These are phyloP conservation scores for Seriola quinqueradiata DNA, from an alignment of 2,113 vertebrate species.

Conservation along the genomic window DNA sequence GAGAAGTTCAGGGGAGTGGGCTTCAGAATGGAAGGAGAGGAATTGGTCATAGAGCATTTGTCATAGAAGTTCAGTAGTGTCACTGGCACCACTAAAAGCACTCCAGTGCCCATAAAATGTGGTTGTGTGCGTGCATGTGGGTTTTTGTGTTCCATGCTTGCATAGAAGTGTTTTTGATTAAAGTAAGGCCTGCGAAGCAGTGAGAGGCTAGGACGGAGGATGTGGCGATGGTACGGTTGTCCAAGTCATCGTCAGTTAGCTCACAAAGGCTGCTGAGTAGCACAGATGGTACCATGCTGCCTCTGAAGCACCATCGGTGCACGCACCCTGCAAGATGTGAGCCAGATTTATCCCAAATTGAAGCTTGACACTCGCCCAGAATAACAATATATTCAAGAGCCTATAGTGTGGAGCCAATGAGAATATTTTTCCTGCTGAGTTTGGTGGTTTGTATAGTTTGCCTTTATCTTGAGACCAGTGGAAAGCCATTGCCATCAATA, in stretches of 20 bases:
- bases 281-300: slow-evolving; percentile 61
- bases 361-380: slow-evolving; percentile 11
- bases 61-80: slow-evolving; percentile 65
- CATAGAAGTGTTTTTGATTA: slow-evolving; percentile 60
- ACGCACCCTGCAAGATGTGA: slow-evolving; percentile 43
- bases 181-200: slow-evolving; percentile 40
- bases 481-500: slow-evolving; percentile 27
- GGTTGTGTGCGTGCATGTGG: slow-evolving; percentile 28
- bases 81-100: slow-evolving; percentile 49
- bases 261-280: slow-evolving; percentile 45
- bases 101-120: slow-evolving; percentile 15
- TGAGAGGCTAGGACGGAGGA: slow-evolving; percentile 41
- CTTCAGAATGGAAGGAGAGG: slow-evolving; percentile 27
- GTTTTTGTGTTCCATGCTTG: slow-evolving; percentile 18
- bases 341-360: slow-evolving; percentile 51
- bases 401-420: slow-evolving; percentile 2
- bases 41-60: slow-evolving; percentile 54
- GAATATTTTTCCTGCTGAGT: slow-evolving; percentile 19
- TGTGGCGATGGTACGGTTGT: slow-evolving; percentile 57
- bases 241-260: slow-evolving; percentile 56
- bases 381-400: slow-evolving; percentile 11
- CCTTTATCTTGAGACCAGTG: slow-evolving; percentile 26
- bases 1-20: slow-evolving; percentile 38
- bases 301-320: slow-evolving; percentile 43
- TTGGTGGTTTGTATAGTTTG: slow-evolving; percentile 18